A percentile compares a stretch with the other conserved stretches of the same genome.
Evolutionary conservation across 92 coral and sea anemone genomes (phyloP).

Genomic region (Plumapathes pennacea): DNA sequence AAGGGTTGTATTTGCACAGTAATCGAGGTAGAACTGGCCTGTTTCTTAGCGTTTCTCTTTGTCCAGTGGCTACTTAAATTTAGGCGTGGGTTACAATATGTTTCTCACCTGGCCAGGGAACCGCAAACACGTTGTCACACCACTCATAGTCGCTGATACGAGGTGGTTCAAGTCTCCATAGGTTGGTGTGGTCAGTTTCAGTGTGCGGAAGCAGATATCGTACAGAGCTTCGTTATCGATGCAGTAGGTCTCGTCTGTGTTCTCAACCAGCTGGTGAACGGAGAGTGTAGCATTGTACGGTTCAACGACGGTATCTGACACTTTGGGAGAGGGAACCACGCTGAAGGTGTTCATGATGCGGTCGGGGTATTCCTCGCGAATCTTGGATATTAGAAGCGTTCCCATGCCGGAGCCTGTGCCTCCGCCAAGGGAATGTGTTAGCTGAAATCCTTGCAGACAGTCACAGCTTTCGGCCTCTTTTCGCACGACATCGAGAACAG

Average conservation of each 20-base stretch:
- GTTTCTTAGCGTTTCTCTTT: too few species aligned
- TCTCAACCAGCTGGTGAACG: constrained; percentile 80
- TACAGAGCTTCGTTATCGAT: constrained; percentile 92
- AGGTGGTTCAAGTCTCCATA: constrained; percentile 88
- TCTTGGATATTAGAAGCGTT: constrained; percentile 94
- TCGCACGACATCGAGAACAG: constrained; percentile 96
- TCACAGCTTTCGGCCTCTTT: constrained; percentile 99
- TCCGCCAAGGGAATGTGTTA: constrained; percentile 97
- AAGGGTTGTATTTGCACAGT: too few species aligned
- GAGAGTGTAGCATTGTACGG: constrained; percentile 87
- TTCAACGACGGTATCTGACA: constrained; percentile 86
- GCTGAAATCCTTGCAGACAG: constrained; percentile 98
- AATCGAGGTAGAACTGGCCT: too few species aligned
- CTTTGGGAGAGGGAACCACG: constrained; percentile 50
- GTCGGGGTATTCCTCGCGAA: constrained; percentile 98
- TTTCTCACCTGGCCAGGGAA: constrained; percentile 90
- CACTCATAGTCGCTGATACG: constrained; percentile 95
- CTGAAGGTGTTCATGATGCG: constrained; percentile 98
- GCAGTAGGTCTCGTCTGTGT: constrained; percentile 81
- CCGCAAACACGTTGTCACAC: constrained; percentile 84
- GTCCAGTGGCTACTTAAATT: too few species aligned
- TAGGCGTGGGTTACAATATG: too few species aligned
- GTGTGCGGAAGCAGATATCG: constrained; percentile 88
- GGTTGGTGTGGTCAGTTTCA: constrained; percentile 73
- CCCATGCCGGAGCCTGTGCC: constrained; percentile 99